Percentiles rank a stretch among this genome's conserved stretches.
phyloP scores from a whole-genome alignment of 2,888 invertebrate genomes.

The Melanophora roralis region DNA sequence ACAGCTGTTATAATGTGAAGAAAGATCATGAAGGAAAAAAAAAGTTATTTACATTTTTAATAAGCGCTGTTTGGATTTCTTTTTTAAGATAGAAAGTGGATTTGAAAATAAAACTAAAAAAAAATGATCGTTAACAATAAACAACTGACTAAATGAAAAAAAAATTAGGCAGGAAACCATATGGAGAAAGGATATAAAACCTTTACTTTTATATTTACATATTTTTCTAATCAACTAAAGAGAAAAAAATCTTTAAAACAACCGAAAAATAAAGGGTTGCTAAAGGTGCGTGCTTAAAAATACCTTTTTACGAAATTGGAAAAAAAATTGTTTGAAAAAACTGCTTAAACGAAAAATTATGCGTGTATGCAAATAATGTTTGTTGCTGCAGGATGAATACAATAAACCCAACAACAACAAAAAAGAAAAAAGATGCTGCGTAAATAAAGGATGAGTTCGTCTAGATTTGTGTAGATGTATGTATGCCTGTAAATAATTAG shows the following conservation, averaged over 20 bases:
- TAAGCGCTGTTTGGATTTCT: neutral
- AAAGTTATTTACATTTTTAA: neutral
- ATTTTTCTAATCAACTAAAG: conserved; percentile 48
- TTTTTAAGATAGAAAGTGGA: neutral
- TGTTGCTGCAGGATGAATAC: conserved; percentile 42
- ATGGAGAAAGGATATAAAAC: conserved; percentile 48
- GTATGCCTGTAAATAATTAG: conserved; percentile 23
- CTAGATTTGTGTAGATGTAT: neutral
- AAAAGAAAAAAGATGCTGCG: conserved; percentile 60
- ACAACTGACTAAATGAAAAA: conserved; percentile 2
- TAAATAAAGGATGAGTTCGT: conserved; percentile 44
- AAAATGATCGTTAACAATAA: conserved; percentile 28
- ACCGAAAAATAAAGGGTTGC: conserved; percentile 43
- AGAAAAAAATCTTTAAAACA: conserved; percentile 31
- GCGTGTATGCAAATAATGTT: conserved; percentile 61
- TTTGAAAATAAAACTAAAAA: neutral
- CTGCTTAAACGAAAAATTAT: conserved; percentile 43
- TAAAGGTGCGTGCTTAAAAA: conserved; percentile 54
- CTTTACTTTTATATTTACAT: conserved; percentile 49
- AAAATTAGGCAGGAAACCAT: conserved; percentile 32
- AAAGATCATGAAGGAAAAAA: conserved; percentile 22
- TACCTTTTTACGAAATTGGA: conserved; percentile 50
- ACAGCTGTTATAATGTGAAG: conserved; percentile 38
- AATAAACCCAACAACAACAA: neutral
- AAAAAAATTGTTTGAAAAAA: conserved; percentile 6